phyloP scores from a whole-genome alignment of 2,113 vertebrate species.

The Axis porcinus region DNA sequence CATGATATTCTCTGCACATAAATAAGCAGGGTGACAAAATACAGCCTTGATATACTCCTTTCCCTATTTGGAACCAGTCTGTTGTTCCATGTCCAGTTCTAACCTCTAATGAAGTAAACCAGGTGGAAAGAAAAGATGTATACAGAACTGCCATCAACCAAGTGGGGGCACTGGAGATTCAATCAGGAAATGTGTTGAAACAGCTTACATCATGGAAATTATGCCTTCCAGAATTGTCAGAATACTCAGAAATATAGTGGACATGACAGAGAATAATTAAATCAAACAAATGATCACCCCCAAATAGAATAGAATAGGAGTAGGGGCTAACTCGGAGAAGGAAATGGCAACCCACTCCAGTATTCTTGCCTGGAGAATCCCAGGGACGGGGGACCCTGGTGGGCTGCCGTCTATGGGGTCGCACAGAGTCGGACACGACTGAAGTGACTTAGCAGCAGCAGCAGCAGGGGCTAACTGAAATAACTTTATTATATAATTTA shows the following conservation, averaged over 20 bases:
- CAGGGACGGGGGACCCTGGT: too few relatives aligned
- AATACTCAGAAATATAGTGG: background rate
- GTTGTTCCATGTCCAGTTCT: background rate
- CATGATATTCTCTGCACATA: background rate
- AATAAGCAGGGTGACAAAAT: background rate
- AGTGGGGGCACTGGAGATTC: background rate
- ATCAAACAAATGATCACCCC: background rate
- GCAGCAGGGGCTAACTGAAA: too few relatives aligned
- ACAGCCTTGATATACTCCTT: background rate
- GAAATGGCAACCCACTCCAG: too few relatives aligned
- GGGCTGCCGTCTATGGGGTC: too few relatives aligned
- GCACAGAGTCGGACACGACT: too few relatives aligned
- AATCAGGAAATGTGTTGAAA: background rate
- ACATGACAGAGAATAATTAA: background rate
- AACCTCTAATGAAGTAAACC: background rate
- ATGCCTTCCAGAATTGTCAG: background rate
- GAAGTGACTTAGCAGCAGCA: too few relatives aligned
- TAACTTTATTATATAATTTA: too few relatives aligned
- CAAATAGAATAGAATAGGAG: background rate
- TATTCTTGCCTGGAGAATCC: too few relatives aligned
- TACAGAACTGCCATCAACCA: background rate
- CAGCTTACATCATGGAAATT: background rate
- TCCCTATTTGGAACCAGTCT: background rate
- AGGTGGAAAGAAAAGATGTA: background rate
- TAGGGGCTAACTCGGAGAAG: background rate